These are phyloP conservation scores for Lithobates pipiens DNA, from an alignment of 2,797 vertebrate genomes.

Conservation along the genomic window DNA sequence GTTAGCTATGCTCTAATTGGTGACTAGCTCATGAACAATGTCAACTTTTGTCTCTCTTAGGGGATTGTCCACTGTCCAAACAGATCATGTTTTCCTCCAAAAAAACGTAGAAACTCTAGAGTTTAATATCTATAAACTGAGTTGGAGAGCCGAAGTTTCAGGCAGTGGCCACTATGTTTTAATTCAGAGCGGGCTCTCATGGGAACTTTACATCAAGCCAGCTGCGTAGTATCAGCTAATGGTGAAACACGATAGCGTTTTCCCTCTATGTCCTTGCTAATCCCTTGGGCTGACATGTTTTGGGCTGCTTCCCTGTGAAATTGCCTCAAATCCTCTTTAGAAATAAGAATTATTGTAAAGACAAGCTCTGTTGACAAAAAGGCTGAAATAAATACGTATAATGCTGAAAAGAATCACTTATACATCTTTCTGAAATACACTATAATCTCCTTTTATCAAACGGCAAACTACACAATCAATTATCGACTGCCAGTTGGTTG, in stretches of 20 bases:
- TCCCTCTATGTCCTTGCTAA: conserved; percentile 77
- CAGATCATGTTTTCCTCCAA: conserved; percentile 63
- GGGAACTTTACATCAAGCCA: conserved; percentile 71
- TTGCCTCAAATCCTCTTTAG: conserved; percentile 80
- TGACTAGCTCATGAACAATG: conserved; percentile 42
- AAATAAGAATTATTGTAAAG: conserved; percentile 77
- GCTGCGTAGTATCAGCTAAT: conserved; percentile 70
- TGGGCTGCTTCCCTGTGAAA: conserved; percentile 77
- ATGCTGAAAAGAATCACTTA: conserved; percentile 68
- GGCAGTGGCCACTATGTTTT: conserved; percentile 70
- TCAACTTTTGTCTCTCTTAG: conserved; percentile 37
- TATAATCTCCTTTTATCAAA: conserved; percentile 67
- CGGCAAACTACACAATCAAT: conserved; percentile 61
- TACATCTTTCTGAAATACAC: conserved; percentile 66
- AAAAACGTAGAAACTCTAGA: conserved; percentile 65
- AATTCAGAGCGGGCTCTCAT: conserved; percentile 70
- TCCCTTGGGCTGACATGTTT: conserved; percentile 79
- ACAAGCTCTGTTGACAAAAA: conserved; percentile 75
- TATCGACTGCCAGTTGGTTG: background rate
- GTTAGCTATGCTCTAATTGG: conserved; percentile 32
- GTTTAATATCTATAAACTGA: conserved; percentile 63
- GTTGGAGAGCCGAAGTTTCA: conserved; percentile 29
- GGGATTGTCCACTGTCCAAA: conserved; percentile 39
- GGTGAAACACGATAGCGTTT: conserved; percentile 78
- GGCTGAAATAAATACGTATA: conserved; percentile 68